phyloP scores from a whole-genome alignment of 2,888 invertebrate species.

The Bellardia bayeri region DNA sequence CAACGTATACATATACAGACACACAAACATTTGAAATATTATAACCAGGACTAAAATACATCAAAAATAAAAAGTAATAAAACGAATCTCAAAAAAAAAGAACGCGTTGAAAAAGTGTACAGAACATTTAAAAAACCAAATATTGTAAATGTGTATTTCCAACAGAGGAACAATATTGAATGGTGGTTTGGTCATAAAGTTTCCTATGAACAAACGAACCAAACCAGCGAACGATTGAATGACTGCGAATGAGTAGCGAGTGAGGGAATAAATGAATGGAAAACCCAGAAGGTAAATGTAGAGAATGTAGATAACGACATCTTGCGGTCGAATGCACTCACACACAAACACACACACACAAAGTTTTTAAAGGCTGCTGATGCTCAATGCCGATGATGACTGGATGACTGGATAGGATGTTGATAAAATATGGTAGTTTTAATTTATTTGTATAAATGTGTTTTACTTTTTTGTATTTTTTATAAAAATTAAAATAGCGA shows the following conservation, averaged over 20 bases:
- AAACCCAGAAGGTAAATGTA: constrained; percentile 60
- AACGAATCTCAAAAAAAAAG: background rate
- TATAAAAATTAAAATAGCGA: constrained; percentile 47
- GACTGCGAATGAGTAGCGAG: background rate
- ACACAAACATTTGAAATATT: background rate
- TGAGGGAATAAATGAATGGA: constrained; percentile 32
- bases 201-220: constrained; percentile 22
- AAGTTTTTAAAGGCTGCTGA: constrained; percentile 6
- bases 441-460: constrained; percentile 60
- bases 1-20: too few relatives aligned
- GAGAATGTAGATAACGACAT: constrained; percentile 68
- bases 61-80: constrained; percentile 18
- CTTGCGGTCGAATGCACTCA: constrained; percentile 65
- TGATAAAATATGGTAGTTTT: constrained; percentile 68
- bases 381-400: constrained; percentile 28
- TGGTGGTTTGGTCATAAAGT: background rate
- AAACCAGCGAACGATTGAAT: background rate
- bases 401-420: constrained; percentile 47
- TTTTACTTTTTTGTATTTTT: background rate
- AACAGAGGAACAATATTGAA: constrained; percentile 41
- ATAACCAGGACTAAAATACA: constrained; percentile 17
- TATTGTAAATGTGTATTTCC: constrained; percentile 25
- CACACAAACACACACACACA: constrained; percentile 2
- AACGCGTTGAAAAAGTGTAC: background rate
- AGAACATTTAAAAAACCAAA: constrained; percentile 42